phyloP scores from a whole-genome alignment of 2,797 vertebrate species.

The Microctenopoma lineatum region DNA sequence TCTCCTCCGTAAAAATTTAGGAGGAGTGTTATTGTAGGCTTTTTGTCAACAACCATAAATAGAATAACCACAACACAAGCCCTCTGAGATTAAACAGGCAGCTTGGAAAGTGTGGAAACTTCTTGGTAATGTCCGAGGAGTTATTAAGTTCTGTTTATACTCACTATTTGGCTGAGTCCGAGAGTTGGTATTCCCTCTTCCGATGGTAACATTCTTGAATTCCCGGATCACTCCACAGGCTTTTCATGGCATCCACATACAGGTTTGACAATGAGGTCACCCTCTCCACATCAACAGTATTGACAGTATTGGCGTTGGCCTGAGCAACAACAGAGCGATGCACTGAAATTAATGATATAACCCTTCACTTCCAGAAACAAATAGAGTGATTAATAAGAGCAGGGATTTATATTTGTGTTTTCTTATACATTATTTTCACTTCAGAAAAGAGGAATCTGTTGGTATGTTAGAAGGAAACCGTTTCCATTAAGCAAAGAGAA shows the following conservation, averaged over 20 bases:
- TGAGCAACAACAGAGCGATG: constrained; percentile 60
- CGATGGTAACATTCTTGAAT: constrained; percentile 94
- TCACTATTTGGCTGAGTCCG: constrained; percentile 98
- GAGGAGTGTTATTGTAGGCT: not conserved
- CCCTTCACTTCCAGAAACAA: not conserved
- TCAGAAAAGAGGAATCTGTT: not conserved
- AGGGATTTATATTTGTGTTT: not conserved
- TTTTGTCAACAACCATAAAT: constrained; percentile 46
- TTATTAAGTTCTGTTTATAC: constrained; percentile 71
- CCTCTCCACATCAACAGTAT: constrained; percentile 90
- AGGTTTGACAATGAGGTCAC: constrained; percentile 87
- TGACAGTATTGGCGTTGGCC: constrained; percentile 88
- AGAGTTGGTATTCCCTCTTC: constrained; percentile 96
- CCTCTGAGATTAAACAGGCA: constrained; percentile 23
- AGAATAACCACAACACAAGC: constrained; percentile 19
- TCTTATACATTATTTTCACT: not conserved
- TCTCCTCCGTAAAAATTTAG: not conserved
- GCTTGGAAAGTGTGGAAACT: constrained; percentile 48
- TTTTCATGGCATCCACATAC: constrained; percentile 92
- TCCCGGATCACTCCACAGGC: constrained; percentile 94
- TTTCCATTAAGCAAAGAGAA: not conserved
- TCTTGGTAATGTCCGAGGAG: constrained; percentile 29
- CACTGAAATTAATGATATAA: not conserved
- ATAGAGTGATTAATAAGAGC: not conserved
- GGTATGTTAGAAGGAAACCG: not conserved